phyloP scores from a whole-genome alignment of 1,140 invertebrate genomes.

The Pseudachorutes palmiensis region DNA sequence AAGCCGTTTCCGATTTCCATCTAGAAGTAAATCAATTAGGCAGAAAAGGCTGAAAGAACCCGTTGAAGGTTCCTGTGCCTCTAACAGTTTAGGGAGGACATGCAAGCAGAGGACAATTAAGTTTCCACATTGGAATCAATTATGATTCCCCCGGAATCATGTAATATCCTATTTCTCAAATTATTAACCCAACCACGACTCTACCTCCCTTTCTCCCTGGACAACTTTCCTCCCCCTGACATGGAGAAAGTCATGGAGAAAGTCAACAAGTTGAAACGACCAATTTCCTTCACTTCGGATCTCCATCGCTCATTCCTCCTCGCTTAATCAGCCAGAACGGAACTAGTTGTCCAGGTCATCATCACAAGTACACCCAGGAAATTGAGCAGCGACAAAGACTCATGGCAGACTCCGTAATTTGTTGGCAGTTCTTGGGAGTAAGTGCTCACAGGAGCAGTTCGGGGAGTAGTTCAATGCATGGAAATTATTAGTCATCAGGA shows the following conservation, averaged over 20 bases:
- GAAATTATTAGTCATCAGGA: not conserved
- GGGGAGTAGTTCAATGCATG: not conserved
- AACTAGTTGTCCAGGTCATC: too few species aligned
- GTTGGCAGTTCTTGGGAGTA: not conserved
- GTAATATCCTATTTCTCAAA: conserved; percentile 5
- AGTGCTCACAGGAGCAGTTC: not conserved
- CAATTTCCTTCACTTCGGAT: too few species aligned
- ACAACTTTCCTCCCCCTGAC: not conserved
- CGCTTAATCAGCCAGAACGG: not conserved
- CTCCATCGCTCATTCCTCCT: not conserved
- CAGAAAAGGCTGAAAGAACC: too few species aligned
- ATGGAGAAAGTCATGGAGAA: not conserved
- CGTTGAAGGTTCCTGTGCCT: too few species aligned
- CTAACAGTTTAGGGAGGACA: not conserved
- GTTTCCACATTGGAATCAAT: not conserved
- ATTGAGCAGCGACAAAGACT: too few species aligned
- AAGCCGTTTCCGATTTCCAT: too few species aligned
- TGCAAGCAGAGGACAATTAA: conserved; percentile 1
- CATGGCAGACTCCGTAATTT: not conserved
- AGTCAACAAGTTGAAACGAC: not conserved
- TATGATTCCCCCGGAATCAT: conserved; percentile 1
- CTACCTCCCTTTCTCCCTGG: not conserved
- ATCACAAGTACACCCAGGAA: too few species aligned
- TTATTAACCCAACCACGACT: not conserved
- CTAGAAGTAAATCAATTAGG: too few species aligned